phyloP scores from a whole-genome alignment of 2,113 vertebrate genomes.

The Thunnus maccoyii region DNA sequence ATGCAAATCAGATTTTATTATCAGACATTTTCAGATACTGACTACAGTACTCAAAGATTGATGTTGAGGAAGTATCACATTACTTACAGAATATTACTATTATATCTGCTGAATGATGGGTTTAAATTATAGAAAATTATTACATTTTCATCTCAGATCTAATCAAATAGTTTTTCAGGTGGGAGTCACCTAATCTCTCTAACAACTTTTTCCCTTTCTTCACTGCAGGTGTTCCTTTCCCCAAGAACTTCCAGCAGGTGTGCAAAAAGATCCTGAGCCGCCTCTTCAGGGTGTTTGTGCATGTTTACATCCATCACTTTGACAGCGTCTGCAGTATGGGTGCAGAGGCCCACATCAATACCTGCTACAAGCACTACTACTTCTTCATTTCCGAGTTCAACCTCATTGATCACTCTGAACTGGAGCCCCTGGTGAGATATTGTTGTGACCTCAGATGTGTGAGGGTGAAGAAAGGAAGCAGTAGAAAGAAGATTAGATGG shows the following conservation, averaged over 20 bases:
- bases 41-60: neutral
- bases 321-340: constrained; percentile 97
- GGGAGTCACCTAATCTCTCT: neutral
- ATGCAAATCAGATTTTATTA: neutral
- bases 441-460: constrained; percentile 2
- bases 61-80: neutral
- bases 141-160: neutral
- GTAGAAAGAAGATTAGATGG: constrained; percentile 1
- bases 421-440: constrained; percentile 94
- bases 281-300: constrained; percentile 97
- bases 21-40: neutral
- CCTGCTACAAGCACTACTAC: constrained; percentile 99
- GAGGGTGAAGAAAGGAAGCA: constrained; percentile 4
- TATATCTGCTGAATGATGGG: neutral
- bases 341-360: constrained; percentile 97
- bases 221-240: constrained; percentile 93
- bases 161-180: neutral
- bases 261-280: constrained; percentile 98
- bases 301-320: constrained; percentile 99
- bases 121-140: neutral
- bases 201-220: constrained; percentile 21
- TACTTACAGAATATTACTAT: neutral
- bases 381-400: constrained; percentile 98
- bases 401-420: constrained; percentile 94
- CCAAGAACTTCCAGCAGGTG: constrained; percentile 98